Base-by-base conservation (phyloP, 2,888 invertebrate species). In the Meganola albula region DNA sequence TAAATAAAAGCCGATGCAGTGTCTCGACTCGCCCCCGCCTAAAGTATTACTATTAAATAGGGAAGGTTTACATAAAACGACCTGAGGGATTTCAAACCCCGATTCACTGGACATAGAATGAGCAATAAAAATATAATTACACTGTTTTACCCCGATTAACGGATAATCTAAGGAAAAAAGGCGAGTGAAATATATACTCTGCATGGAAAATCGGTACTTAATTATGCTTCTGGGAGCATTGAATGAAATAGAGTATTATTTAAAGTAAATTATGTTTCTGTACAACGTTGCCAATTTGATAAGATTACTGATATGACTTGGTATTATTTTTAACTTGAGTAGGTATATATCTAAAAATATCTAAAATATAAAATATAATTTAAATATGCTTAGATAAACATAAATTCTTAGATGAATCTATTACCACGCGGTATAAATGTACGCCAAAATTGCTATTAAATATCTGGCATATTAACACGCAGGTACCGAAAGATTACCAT, bases 81-180 rank as follows among this genome's bases (percentile, higher is more conserved):
- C 75, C 75, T 74, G 48, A 35, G 73, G 74, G 80, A 77, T 64
- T 70, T 58, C 62, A 65, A 66, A 65, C 67, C 61, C 69, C 75
- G 75, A 79, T 80, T 83, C 77, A 77, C 74, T 75, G 72, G 70
- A 77, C 75, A 75, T 74, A 67, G 71, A 79, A 78, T 74, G 74
- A 76, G 70, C 74, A 77, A 75, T 83, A 82, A 79, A 77, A 79
- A 79, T 78, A 78, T 80, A 77, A 82, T 79, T 79, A 78, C 69
- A 72, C 74, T 74, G 75, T 71, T 74, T 71, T 66, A 69, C 63
- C 73, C 61, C 49, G 63, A 60, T 73, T 68, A 66, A 70, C 67
- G 66, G 67, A 67, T 61, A 71, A 63, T 58, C 53, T 61, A 52
- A 58, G 56, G 57, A 63, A 65, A 62, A 57, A 66, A 67, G 58